phyloP scores from a whole-genome alignment of 2,113 vertebrate species.

The Mormyrus iriodes region DNA sequence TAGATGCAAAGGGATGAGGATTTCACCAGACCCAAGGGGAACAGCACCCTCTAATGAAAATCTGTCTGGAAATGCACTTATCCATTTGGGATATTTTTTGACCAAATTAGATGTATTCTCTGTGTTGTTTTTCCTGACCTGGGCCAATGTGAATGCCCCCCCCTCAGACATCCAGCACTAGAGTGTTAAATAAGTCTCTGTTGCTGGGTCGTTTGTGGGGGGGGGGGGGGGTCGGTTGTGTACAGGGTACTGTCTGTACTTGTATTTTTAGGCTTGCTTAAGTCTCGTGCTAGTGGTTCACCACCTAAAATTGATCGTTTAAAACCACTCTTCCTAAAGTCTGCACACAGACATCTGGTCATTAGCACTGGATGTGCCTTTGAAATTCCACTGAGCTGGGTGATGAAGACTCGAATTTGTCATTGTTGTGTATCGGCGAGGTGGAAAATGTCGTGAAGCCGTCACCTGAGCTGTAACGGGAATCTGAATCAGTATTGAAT shows the following conservation, averaged over 20 bases:
- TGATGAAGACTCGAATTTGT: neutral
- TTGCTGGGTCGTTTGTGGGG: constrained; percentile 11
- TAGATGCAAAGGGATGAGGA: neutral
- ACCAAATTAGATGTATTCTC: neutral
- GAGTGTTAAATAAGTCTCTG: constrained; percentile 3
- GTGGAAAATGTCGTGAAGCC: neutral
- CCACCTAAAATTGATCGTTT: neutral
- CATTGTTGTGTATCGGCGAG: neutral
- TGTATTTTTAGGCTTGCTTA: constrained; percentile 19
- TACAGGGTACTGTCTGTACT: constrained; percentile 2
- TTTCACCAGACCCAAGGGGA: neutral
- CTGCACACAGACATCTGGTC: neutral
- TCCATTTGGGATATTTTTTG: neutral
- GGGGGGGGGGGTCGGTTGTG: neutral
- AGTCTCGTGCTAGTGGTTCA: neutral
- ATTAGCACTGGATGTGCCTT: neutral
- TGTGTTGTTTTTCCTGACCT: neutral
- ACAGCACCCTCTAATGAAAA: neutral
- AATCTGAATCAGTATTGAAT: neutral
- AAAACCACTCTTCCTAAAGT: neutral
- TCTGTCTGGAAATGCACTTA: neutral
- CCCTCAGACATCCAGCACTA: neutral
- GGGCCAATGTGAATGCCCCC: neutral
- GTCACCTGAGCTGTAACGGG: neutral
- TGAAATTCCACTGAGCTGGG: neutral